Base-by-base conservation (phyloP, 2,888 invertebrate genomes). In the Thera obeliscata region DNA sequence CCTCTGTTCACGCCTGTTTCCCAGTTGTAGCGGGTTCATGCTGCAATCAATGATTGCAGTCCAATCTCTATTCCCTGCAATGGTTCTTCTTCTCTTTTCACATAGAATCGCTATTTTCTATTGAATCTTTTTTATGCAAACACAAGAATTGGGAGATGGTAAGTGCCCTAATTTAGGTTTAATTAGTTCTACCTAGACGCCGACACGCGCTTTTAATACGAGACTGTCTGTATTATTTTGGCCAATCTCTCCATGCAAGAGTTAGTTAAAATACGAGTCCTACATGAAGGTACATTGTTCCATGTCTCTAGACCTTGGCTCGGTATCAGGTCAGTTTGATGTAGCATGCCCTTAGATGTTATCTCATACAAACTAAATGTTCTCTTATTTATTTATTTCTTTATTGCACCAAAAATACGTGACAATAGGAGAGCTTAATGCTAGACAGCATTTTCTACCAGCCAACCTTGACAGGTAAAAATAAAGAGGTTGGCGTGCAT, bases 291-390 rank as follows among this genome's bases (percentile, higher is more conserved):
- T 61, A 7, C 54, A 70, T 84, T 85, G 81, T 90, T 90, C 77
- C 91, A 91, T 89, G 91, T 81, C 84, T 87, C 78, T 54, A 92
- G 91, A 89, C 89, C 66, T 76, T 91, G 89, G 91, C 88, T 64
- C 86, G 90, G 67, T 91, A 90, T 75, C 91, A 92, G 91, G 91
- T 91, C 82, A 87, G 91, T 90, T 36, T n/a, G 56, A 43, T 66
- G 68, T 64, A 33, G 59, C 56, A 61, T 58, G 60, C 58, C 43
- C 63, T 61, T 64, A 55, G 12, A 38, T 64, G 56, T 69, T 59
- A 36, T 58, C 41, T 48, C 3, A 36, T 6, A 41, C 33, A 55
- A 54, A 9, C 33, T 3, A 33, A 33, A 33, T 52, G 33, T 33
- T 8, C 8, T 12, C 6, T 6, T 33, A n/a, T n/a, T n/a, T n/a